A percentile compares a stretch with the other conserved stretches of the same genome.
These are phyloP conservation scores for Pao palembangensis DNA, from an alignment of 2,113 vertebrate species.

Conservation along the genomic window DNA sequence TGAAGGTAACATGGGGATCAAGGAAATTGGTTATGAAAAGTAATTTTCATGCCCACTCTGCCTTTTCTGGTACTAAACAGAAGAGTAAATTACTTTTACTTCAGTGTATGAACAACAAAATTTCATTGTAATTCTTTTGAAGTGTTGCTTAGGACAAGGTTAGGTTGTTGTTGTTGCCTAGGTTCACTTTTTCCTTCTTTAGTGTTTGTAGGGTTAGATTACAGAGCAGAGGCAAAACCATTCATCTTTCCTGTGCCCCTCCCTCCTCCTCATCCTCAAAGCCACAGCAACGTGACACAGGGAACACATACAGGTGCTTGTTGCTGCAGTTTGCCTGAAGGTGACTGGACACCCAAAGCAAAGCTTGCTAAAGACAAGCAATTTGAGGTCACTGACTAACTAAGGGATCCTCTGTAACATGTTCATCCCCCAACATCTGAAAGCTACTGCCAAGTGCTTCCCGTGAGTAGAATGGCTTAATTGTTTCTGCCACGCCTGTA, in stretches of 20 bases:
- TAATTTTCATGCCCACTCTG: conserved; percentile 45
- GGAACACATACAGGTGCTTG: conserved; percentile 26
- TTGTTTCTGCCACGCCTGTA: conserved; percentile 71
- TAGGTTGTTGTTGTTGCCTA: no score
- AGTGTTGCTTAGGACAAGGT: not conserved
- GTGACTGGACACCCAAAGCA: conserved; percentile 70
- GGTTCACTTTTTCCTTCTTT: conserved; percentile 16
- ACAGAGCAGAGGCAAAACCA: no score
- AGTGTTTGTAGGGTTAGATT: no score
- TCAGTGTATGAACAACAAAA: conserved; percentile 23
- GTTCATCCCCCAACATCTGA: not conserved
- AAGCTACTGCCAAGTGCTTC: conserved; percentile 59
- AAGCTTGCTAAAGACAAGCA: conserved; percentile 57
- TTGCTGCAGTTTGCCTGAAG: conserved; percentile 59
- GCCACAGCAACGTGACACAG: conserved; percentile 26
- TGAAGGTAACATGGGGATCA: conserved; percentile 54
- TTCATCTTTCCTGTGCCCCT: no score
- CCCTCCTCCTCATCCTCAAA: no score
- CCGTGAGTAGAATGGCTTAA: conserved; percentile 66
- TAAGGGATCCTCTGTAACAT: conserved; percentile 9
- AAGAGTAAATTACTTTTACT: conserved; percentile 41
- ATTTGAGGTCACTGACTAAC: conserved; percentile 46
- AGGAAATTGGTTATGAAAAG: conserved; percentile 53
- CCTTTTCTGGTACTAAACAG: conserved; percentile 9
- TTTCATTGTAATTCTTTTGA: no score